Evolutionary conservation across 2,797 vertebrate genomes (phyloP), one percentile per base, ranked within the genome.

Genomic region (Chrysolophus pictus): DNA sequence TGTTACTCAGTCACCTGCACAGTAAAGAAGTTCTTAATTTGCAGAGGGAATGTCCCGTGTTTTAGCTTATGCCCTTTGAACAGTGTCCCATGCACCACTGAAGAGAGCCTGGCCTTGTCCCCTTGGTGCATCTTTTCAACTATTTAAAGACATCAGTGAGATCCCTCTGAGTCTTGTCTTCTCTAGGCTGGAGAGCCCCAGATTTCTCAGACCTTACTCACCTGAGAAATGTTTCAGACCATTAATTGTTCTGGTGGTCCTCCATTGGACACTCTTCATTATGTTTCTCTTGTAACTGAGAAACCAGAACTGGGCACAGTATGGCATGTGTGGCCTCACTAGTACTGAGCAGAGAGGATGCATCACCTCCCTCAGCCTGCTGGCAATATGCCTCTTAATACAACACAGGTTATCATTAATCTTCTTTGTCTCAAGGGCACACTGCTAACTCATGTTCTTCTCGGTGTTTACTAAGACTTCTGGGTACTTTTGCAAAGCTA

Each of bases 1-100:
- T 31, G 15, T 8, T 22, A 15, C 14, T 69, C 1, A 0, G 31
- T 24, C 44, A 68, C 8, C 0, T 1, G 35, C 21, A 49, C 19
- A 31, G 35, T 22, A 24, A 65, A 58, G 12, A 81, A 77, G 1
- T 7, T 2, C 70, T 63, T 78, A 42, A 16, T 28, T 5, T 31
- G 58, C n/a, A 62, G 42, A 46, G 33, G n/a, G 6, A 73, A 1
- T 14, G 9, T 62, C 4, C 28, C 49, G 15, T 41, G 9, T n/a
- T 82, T 73, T 10, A 9, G 23, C 35, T 59, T 69, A 14, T 33
- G 10, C 8, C 21, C 11, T 21, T 22, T 68, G 39, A 44, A 2
- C 49, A 44, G 68, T 15, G 5, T 64, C 11, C 26, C 21, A 26
- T 9, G 7, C 3, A 37, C 14, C 10, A 9, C 33, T 10, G 17